Conservation (phyloP, 2,888 invertebrate species). For the Drosophila nigricruria region DNA sequence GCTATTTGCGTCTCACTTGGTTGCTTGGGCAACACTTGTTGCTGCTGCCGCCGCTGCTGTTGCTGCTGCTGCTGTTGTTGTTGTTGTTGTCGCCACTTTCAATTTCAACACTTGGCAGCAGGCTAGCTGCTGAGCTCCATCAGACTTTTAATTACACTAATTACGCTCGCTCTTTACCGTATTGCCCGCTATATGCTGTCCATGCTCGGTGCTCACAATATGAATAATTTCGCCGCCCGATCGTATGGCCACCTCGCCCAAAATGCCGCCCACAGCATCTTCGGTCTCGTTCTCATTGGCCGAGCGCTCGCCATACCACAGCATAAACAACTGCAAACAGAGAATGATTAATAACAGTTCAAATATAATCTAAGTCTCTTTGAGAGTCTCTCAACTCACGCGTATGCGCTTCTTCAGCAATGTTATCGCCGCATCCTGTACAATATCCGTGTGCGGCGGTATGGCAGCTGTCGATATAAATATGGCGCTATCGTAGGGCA, state of each 20-base stretch:
- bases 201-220: conserved; percentile 83
- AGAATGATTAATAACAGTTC: background rate
- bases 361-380: background rate
- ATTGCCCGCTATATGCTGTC: conserved; percentile 83
- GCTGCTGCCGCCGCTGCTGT: conserved; percentile 6
- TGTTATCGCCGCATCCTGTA: conserved; percentile 85
- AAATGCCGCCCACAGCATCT: conserved; percentile 84
- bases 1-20: conserved; percentile 74
- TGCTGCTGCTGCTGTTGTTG: conserved; percentile 24
- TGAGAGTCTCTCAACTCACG: conserved; percentile 75
- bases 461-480: conserved; percentile 88
- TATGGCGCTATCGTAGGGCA: conserved; percentile 88
- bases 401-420: conserved; percentile 85
- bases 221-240: conserved; percentile 86
- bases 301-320: conserved; percentile 86
- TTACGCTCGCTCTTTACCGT: conserved; percentile 77
- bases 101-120: conserved; percentile 66
- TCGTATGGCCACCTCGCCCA: conserved; percentile 85
- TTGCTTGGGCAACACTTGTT: conserved; percentile 71
- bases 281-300: conserved; percentile 84
- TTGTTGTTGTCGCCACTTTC: conserved; percentile 66
- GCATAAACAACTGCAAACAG: conserved; percentile 84
- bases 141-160: conserved; percentile 72
- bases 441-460: conserved; percentile 86
- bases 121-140: conserved; percentile 32